Conservation (phyloP, 2,797 vertebrate genomes). For the Scolopax rusticola region DNA sequence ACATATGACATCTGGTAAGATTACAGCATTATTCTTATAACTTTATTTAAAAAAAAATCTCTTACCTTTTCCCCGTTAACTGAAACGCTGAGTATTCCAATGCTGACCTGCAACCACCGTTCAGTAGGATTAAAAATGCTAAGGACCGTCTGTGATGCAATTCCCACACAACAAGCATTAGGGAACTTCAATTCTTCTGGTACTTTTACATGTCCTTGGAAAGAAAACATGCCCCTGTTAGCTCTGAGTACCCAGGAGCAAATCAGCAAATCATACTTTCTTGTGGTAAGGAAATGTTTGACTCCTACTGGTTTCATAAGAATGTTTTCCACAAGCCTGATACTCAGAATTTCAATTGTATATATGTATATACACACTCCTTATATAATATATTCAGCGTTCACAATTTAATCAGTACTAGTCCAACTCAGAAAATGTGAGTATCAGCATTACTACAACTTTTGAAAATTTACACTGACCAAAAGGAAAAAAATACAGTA, state of each 20-base stretch:
- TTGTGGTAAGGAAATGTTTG: background rate
- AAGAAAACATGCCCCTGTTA: background rate
- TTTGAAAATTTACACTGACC: background rate
- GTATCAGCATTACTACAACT: background rate
- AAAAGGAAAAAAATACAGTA: background rate
- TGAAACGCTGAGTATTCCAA: conserved; percentile 84
- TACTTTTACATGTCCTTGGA: conserved; percentile 87
- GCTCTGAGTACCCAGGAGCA: background rate
- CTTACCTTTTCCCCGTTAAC: conserved; percentile 93
- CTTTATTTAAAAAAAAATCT: background rate
- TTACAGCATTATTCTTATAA: background rate
- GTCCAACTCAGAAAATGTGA: background rate
- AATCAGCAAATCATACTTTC: background rate
- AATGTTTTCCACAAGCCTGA: background rate
- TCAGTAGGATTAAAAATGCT: conserved; percentile 92
- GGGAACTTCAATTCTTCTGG: conserved; percentile 93
- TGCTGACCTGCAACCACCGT: conserved; percentile 92
- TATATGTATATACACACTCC: fast-evolving
- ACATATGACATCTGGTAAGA: background rate
- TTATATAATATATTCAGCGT: background rate
- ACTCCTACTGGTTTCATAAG: background rate
- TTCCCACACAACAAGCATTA: conserved; percentile 93
- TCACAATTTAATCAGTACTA: background rate
- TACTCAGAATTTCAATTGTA: background rate
- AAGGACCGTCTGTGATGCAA: conserved; percentile 91